Evolutionary conservation across 2,888 invertebrate species (phyloP).

Genomic region (Andrena chrysosceles): DNA sequence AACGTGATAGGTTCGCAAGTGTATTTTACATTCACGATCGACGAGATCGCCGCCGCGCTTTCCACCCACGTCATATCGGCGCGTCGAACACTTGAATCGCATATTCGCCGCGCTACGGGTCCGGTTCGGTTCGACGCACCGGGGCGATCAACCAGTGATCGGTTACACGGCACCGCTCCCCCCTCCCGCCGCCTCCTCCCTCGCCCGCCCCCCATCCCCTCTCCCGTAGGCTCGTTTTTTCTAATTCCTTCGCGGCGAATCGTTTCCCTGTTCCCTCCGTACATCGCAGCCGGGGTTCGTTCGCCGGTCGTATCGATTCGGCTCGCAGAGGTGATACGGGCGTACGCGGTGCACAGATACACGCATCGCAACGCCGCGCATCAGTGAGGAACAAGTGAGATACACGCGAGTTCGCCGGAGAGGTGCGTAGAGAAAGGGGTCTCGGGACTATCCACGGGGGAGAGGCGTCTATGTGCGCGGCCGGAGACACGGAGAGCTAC

Average conservation of each 20-base stretch:
- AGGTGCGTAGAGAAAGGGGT: constrained; percentile 34
- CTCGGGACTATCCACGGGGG: constrained; percentile 35
- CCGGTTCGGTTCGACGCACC: constrained; percentile 20
- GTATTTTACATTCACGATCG: too few relatives aligned
- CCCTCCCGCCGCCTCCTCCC: background rate
- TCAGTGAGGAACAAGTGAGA: constrained; percentile 52
- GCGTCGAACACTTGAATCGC: too few relatives aligned
- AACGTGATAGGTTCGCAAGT: constrained; percentile 1
- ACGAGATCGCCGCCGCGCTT: background rate
- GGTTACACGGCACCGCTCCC: constrained; percentile 12
- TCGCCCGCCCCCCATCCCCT: background rate
- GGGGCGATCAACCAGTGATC: constrained; percentile 32
- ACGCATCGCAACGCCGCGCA: constrained; percentile 7
- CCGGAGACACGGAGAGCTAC: constrained; percentile 76
- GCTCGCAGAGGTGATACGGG: constrained; percentile 38
- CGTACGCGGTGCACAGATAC: constrained; percentile 25
- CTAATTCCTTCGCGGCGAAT: background rate
- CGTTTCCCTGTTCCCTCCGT: constrained; percentile 16
- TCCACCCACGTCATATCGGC: background rate
- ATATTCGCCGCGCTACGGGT: constrained; percentile 1
- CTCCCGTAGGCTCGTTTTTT: background rate
- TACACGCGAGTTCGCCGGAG: constrained; percentile 35
- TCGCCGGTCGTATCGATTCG: constrained; percentile 51
- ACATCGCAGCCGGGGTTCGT: constrained; percentile 2
- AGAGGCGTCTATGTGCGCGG: constrained; percentile 75